Base-by-base conservation (phyloP, 2,888 invertebrate species). In the Drosophila kanekoi region DNA sequence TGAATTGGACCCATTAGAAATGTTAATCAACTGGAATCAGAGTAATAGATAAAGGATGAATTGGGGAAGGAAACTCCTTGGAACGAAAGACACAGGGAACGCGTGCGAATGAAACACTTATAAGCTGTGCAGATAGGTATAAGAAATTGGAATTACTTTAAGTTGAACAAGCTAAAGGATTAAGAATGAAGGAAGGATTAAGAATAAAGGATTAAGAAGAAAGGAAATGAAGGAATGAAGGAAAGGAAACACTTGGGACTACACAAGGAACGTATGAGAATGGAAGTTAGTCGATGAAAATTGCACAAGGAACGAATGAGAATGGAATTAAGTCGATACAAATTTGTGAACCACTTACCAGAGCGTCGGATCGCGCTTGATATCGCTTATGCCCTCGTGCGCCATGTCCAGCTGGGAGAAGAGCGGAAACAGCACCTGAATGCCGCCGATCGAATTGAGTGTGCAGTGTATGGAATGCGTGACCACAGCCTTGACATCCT, bases 401-500 rank as follows among this genome's bases (percentile, higher is more conserved):
- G 97, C 96, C 94, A 98, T 94, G 93, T 99, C 99, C 91, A 99
- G 94, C 93, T 99, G 99, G 32, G 98, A 97, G 93, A 99, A 99
- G 89, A 99, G 94, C 73, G 99, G 99, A 93, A 99, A 98, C 79
- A 99, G 94, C 90, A 99, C 98, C 94, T 98, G 98, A 91, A 99
- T 98, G 72, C 99, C 99, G 73, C 99, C 99, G 91, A 99, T 97
- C 59, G 99, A 99, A 93, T 99, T 99, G 89, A 99, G 94, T 37
- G 99, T 99, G 93, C 98, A 98, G 94, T 99, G 98, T 93, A 99
- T 99, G 91, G 99, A 99, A 94, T 99, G 98, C 70, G 99, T 99
- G 91, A 99, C 97, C 90, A 99, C 98, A 86, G 99, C 99, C 94
- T 99, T 99, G 89, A 99, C 99, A 92, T 99, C 99, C 98, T 98